Evolutionary conservation across 2,113 vertebrate genomes (phyloP).

Genomic region (Anseranas semipalmata): DNA sequence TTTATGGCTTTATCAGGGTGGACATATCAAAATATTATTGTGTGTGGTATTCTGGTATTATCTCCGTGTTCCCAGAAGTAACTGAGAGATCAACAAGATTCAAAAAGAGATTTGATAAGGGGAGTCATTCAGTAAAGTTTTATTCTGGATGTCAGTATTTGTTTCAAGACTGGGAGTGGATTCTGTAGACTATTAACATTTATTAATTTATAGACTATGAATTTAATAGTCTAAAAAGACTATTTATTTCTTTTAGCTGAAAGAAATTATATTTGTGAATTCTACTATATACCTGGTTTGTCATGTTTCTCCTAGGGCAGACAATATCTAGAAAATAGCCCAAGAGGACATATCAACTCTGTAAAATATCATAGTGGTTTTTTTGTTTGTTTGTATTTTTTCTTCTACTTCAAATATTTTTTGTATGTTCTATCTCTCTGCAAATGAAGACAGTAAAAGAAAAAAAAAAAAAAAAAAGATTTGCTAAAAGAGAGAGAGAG

Average conservation of each 20-base stretch:
- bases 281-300: background rate
- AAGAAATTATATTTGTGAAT: background rate
- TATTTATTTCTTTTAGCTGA: background rate
- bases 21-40: background rate
- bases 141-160: background rate
- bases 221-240: background rate
- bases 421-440: background rate
- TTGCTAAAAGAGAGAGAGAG: too few relatives aligned
- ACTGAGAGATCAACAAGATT: background rate
- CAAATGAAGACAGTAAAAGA: background rate
- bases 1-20: background rate
- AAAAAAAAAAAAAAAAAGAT: background rate
- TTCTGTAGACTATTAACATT: background rate
- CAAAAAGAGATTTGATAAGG: fast-evolving
- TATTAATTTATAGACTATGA: background rate
- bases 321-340: background rate
- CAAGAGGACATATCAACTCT: background rate
- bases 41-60: background rate
- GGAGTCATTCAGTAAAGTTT: background rate
- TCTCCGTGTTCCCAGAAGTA: background rate
- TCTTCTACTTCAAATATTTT: background rate
- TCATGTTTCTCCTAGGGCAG: background rate
- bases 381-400: too few relatives aligned
- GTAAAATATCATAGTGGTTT: background rate
- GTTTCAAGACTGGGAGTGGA: background rate